A percentile compares a stretch with the other conserved stretches of the same genome.
Evolutionary conservation across 2,797 vertebrate species (phyloP).

Genomic region (Crenuchus spilurus): DNA sequence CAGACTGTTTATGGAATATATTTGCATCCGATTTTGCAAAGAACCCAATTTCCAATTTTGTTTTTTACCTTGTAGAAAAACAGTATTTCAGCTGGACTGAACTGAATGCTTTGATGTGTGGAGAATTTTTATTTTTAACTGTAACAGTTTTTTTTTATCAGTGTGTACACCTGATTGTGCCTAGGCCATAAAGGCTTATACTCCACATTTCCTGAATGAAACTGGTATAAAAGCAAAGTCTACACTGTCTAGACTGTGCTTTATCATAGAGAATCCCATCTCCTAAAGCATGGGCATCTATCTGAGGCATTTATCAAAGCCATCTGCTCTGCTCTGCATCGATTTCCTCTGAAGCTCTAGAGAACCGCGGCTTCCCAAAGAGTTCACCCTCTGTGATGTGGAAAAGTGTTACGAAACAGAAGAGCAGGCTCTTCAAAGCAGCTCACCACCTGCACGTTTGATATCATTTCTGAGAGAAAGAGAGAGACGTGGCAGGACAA

Average conservation of each 20-base stretch:
- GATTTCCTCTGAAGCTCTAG: neutral
- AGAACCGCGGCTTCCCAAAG: neutral
- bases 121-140: too few species aligned
- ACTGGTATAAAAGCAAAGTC: neutral
- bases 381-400: conserved; percentile 36
- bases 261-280: conserved; percentile 21
- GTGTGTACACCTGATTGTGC: too few species aligned
- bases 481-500: conserved; percentile 1
- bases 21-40: too few species aligned
- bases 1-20: too few species aligned
- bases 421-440: conserved; percentile 49
- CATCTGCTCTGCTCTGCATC: conserved; percentile 29
- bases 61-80: too few species aligned
- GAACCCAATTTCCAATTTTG: too few species aligned
- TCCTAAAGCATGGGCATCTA: conserved; percentile 37
- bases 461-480: neutral
- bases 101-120: too few species aligned
- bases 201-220: neutral
- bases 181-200: too few species aligned
- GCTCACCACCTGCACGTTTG: neutral
- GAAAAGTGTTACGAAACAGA: conserved; percentile 60
- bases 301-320: conserved; percentile 41
- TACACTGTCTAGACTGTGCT: conserved; percentile 8
- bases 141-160: too few species aligned
- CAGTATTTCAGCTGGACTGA: too few species aligned